Base-by-base conservation (phyloP, 2,113 vertebrate species). In the Paratilapia polleni region DNA sequence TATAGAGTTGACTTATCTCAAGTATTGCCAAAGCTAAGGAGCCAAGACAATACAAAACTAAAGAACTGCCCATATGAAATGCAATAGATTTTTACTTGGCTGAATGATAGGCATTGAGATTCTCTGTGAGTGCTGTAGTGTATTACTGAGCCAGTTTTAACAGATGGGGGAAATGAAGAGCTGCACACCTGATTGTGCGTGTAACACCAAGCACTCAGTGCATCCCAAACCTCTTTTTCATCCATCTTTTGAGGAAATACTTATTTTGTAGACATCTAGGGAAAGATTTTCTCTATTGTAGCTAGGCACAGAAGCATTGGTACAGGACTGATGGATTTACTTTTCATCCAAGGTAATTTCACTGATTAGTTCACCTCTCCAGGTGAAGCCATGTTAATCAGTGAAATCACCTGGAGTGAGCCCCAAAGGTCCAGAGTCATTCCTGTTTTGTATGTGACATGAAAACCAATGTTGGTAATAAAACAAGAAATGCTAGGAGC, bases 331-430 rank as follows among this genome's bases (percentile, higher is more conserved):
- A 66, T 61, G 43, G 77, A 82, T 84, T 78, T 84, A 17, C 78
- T 54, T 63, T 85, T 85, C 64, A 87, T 63, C 54, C 58, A 34
- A 54, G 61, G n/a, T 82, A 77, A 81, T 88, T 81, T 81, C 28
- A 60, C 77, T 87, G 77, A 89, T 88, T 77, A 77, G n/a, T 70
- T 82, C 22, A 22, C 52, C 43, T 59, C 66, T 73, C 15, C 9
- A 2, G 34, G 41, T 57, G 47, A 88, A 68, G 13, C 11, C 74
- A 78, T 70, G 64, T 22, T 81, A 86, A 90, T 89, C 76, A 89
- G 20, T 20, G 47, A 64, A 61, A 76, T 83, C 70, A 56, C 75
- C 54, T 62, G 57, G 74, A 70, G 5, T 81, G n/a, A 75, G 60
- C 34, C 41, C 34, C 47, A 74, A 64, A 70, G 14, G 61, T 76